Conservation (phyloP, 2,797 vertebrate genomes). For the Hydrocynus forskahlii region DNA sequence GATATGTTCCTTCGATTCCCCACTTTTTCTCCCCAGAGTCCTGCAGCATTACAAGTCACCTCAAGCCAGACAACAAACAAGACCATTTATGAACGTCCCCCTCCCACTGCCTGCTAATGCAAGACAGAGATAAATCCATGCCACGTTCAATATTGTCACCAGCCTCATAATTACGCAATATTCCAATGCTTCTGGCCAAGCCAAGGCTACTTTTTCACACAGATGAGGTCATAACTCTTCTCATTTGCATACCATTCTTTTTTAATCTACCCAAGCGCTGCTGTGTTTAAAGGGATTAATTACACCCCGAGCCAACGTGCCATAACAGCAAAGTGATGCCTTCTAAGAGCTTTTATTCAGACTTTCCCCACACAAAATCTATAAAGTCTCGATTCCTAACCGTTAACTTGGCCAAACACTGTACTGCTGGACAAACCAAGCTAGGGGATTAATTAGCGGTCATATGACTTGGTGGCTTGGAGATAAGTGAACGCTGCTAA, state of each 20-base stretch:
- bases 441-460: neutral
- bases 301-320: neutral
- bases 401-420: neutral
- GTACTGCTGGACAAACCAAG: neutral
- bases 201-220: constrained; percentile 41
- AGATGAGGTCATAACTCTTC: constrained; percentile 33
- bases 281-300: constrained; percentile 16
- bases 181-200: constrained; percentile 18
- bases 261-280: constrained; percentile 18
- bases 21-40: constrained; percentile 23
- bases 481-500: neutral
- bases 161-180: constrained; percentile 42
- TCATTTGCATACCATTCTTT: constrained; percentile 32
- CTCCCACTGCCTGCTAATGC: constrained; percentile 35
- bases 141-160: constrained; percentile 48
- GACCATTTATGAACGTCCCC: constrained; percentile 23
- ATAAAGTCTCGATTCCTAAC: neutral
- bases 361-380: neutral
- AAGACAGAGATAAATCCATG: constrained; percentile 38
- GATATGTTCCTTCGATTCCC: constrained; percentile 51
- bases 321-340: neutral
- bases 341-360: neutral
- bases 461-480: neutral
- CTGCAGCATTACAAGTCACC: constrained; percentile 41
- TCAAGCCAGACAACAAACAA: constrained; percentile 48